Evolutionary conservation across 2,888 invertebrate species (phyloP).

Genomic region (Cheilosia urbana): DNA sequence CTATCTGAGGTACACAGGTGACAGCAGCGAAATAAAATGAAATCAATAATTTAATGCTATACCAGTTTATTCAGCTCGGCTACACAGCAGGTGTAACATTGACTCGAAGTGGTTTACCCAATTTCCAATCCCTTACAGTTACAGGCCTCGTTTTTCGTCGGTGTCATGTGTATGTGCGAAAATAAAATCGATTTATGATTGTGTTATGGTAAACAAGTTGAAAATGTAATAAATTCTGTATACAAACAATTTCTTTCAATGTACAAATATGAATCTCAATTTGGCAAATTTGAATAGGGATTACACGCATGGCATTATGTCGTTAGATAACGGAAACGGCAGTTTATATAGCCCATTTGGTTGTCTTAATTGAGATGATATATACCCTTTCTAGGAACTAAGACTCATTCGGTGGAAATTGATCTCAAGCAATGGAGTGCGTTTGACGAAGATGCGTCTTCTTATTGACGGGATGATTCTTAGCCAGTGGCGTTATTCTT

Average conservation of each 20-base stretch:
- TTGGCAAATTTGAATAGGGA: slow-evolving; percentile 43
- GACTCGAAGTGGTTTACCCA: slow-evolving; percentile 53
- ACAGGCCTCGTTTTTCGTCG: slow-evolving; percentile 8
- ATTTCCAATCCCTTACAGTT: slow-evolving; percentile 27
- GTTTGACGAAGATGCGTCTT: no score
- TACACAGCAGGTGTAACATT: slow-evolving; percentile 59
- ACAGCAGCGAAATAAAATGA: slow-evolving; percentile 8
- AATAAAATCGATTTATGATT: slow-evolving; percentile 52
- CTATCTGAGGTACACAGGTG: background rate
- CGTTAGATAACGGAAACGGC: background rate
- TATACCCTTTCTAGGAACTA: no score
- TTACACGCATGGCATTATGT: background rate
- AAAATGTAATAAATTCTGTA: slow-evolving; percentile 49
- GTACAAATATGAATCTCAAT: slow-evolving; percentile 50
- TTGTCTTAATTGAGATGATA: background rate
- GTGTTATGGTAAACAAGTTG: slow-evolving; percentile 27
- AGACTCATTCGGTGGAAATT: no score
- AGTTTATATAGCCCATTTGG: background rate
- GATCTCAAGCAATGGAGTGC: no score
- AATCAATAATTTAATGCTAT: slow-evolving; percentile 59
- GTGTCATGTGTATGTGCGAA: slow-evolving; percentile 16
- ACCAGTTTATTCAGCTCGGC: slow-evolving; percentile 57
- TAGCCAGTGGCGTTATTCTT: no score
- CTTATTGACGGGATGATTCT: no score
- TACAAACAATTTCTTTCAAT: slow-evolving; percentile 43